phyloP scores from a whole-genome alignment of 2,797 vertebrate genomes.

The Sarcophilus harrisii region DNA sequence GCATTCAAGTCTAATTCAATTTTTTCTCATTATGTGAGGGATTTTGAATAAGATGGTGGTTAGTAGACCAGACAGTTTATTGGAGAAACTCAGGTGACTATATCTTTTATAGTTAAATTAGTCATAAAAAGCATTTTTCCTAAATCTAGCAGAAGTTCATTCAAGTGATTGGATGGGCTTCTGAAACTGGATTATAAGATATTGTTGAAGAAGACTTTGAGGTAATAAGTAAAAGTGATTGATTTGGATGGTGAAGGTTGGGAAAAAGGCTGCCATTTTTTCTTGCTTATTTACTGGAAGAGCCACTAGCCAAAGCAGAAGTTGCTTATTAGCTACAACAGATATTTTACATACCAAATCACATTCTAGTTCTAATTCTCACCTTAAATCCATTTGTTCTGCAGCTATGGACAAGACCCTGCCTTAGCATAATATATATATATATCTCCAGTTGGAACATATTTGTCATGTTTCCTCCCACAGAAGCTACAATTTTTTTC shows the following conservation, averaged over 20 bases:
- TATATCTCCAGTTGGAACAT: background rate
- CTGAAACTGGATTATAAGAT: constrained; percentile 57
- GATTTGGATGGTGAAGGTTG: constrained; percentile 29
- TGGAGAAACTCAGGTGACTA: constrained; percentile 73
- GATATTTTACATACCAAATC: background rate
- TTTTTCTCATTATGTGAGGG: constrained; percentile 78
- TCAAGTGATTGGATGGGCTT: constrained; percentile 74
- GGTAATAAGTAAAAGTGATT: constrained; percentile 60
- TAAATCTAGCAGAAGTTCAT: constrained; percentile 76
- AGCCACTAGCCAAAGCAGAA: constrained; percentile 2
- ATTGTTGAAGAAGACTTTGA: constrained; percentile 61
- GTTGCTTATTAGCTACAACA: background rate
- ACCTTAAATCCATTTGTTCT: background rate
- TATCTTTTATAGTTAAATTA: constrained; percentile 79
- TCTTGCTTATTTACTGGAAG: constrained; percentile 48
- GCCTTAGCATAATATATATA: background rate
- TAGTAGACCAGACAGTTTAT: constrained; percentile 71
- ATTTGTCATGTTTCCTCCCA: background rate
- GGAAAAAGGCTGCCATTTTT: constrained; percentile 18
- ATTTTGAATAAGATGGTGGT: constrained; percentile 75
- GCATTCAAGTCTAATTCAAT: constrained; percentile 79
- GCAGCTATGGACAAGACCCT: background rate
- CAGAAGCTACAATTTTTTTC: background rate
- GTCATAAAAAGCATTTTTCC: constrained; percentile 78
- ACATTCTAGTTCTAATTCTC: background rate